phyloP scores from a whole-genome alignment of 2,797 vertebrate genomes.

The Eidolon dupreanum region DNA sequence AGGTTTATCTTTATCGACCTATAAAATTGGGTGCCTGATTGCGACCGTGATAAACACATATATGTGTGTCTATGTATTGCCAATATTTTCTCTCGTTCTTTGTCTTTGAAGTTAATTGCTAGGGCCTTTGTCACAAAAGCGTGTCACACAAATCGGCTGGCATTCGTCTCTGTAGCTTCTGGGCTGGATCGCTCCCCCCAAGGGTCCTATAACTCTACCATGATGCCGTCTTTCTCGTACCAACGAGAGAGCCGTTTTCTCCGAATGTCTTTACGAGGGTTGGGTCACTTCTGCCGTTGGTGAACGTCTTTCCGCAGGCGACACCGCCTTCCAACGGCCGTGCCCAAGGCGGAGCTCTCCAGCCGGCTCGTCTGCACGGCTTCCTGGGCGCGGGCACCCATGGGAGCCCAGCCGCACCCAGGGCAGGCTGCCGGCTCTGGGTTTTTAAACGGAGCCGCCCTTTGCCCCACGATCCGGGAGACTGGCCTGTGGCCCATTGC shows the following conservation, averaged over 20 bases:
- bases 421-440: fast-evolving
- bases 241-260: not conserved
- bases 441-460: not conserved
- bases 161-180: not conserved
- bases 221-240: fast-evolving
- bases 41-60: fast-evolving
- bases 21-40: too few relatives aligned
- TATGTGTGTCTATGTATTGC: fast-evolving
- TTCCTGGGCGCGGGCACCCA: not conserved
- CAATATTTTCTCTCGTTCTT: too few relatives aligned
- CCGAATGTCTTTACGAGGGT: fast-evolving
- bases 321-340: fast-evolving
- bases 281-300: not conserved
- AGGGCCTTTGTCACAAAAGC: not conserved
- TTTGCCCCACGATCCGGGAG: not conserved
- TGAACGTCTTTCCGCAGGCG: too few relatives aligned
- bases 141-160: fast-evolving
- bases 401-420: not conserved
- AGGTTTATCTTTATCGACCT: fast-evolving
- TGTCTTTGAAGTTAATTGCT: not conserved
- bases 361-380: not conserved
- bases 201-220: too few relatives aligned
- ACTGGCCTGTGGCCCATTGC: not conserved
- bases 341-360: too few relatives aligned
- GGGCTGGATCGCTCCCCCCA: not conserved